Evolutionary conservation across 1,140 invertebrate genomes (phyloP).

Genomic region (Rhysida immarginata): DNA sequence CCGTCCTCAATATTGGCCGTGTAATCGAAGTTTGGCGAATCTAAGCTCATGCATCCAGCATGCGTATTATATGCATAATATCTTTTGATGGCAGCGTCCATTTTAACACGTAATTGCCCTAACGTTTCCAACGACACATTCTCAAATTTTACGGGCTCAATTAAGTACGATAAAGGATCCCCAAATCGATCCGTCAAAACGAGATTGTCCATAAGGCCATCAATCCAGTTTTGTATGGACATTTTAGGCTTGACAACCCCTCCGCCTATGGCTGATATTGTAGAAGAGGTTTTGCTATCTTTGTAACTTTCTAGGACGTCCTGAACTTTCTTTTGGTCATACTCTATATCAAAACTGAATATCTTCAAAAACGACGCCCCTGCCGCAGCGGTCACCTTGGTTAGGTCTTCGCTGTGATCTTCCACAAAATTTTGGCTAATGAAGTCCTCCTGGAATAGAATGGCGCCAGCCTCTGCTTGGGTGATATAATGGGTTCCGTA

Average conservation of each 20-base stretch:
- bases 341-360: neutral
- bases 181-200: neutral
- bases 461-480: neutral
- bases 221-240: neutral
- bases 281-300: neutral
- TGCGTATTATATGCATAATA: neutral
- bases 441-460: neutral
- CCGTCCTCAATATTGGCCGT: neutral
- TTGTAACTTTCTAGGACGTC: neutral
- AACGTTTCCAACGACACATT: neutral
- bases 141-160: neutral
- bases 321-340: neutral
- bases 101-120: neutral
- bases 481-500: neutral
- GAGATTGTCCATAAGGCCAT: neutral
- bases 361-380: neutral
- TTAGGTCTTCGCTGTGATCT: neutral
- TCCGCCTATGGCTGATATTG: neutral
- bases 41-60: neutral
- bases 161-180: neutral
- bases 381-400: neutral
- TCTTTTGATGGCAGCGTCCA: neutral
- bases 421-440: neutral
- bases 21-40: neutral
- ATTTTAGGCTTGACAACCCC: neutral